Conservation (phyloP, 2,797 vertebrate genomes). For the Spheniscus humboldti region DNA sequence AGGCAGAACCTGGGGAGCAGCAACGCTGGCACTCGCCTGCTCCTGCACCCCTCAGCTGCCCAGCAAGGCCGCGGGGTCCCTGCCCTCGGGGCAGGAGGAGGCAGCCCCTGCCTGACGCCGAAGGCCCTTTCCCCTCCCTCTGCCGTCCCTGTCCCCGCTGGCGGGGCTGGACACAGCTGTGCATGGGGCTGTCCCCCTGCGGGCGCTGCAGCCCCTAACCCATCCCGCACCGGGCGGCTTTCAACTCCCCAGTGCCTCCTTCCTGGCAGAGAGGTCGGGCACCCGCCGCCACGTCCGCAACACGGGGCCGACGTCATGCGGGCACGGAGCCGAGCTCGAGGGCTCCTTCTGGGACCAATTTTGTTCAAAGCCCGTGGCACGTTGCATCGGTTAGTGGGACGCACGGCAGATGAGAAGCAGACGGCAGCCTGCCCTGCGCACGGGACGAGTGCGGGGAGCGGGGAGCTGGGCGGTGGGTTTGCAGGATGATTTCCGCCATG, state of each 20-base stretch:
- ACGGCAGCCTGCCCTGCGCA: not conserved
- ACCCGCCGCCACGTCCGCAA: accelerated
- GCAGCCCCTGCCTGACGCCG: not conserved
- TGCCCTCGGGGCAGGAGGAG: not conserved
- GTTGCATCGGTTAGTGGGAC: accelerated
- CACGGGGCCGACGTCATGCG: accelerated
- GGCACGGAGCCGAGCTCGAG: not conserved
- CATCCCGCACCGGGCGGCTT: accelerated
- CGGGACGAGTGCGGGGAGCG: accelerated
- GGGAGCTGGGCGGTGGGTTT: not conserved
- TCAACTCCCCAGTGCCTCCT: not conserved
- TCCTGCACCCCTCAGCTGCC: not conserved
- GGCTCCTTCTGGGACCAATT: not conserved
- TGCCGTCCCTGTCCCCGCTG: accelerated
- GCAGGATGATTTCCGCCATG: not conserved
- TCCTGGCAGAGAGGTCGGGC: not conserved
- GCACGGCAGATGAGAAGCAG: not conserved
- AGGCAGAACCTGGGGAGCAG: not conserved
- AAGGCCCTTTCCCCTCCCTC: not conserved
- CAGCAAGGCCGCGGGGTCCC: accelerated
- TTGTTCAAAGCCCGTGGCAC: not conserved
- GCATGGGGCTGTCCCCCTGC: not conserved
- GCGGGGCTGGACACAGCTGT: accelerated
- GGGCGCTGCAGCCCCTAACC: not conserved
- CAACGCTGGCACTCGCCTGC: accelerated